phyloP scores from a whole-genome alignment of 2,797 vertebrate genomes.

The Macropus fuliginosus region DNA sequence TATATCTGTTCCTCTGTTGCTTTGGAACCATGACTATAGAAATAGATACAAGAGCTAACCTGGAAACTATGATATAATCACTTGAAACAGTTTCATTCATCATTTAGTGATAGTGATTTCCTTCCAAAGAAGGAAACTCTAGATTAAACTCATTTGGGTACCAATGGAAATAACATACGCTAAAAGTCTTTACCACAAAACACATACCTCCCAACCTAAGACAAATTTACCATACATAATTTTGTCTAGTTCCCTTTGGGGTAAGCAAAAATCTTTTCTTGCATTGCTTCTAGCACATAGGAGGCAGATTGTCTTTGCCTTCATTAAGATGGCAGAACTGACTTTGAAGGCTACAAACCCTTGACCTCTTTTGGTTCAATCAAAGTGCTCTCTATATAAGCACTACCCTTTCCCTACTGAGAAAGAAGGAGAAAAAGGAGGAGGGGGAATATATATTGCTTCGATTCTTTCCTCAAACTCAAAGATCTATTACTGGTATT shows the following conservation, averaged over 20 bases:
- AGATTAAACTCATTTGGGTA: neutral
- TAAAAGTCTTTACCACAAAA: neutral
- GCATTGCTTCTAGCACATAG: neutral
- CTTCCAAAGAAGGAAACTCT: neutral
- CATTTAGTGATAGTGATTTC: neutral
- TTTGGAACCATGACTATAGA: neutral
- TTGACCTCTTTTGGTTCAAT: neutral
- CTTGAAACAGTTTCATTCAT: neutral
- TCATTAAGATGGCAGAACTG: neutral
- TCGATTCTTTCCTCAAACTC: neutral
- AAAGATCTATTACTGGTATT: neutral
- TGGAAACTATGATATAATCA: neutral
- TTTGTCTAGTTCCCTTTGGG: neutral
- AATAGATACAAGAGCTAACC: neutral
- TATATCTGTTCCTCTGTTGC: neutral
- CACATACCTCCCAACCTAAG: neutral
- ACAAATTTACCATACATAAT: neutral
- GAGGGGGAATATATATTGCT: neutral
- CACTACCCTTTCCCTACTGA: neutral
- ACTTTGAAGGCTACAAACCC: neutral
- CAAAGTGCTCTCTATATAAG: neutral
- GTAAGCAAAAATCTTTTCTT: neutral
- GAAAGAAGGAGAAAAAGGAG: neutral
- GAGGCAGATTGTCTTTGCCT: neutral
- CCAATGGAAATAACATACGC: neutral